Base-by-base conservation (phyloP, 2,888 invertebrate genomes). In the Rugalucina vietnamica region DNA sequence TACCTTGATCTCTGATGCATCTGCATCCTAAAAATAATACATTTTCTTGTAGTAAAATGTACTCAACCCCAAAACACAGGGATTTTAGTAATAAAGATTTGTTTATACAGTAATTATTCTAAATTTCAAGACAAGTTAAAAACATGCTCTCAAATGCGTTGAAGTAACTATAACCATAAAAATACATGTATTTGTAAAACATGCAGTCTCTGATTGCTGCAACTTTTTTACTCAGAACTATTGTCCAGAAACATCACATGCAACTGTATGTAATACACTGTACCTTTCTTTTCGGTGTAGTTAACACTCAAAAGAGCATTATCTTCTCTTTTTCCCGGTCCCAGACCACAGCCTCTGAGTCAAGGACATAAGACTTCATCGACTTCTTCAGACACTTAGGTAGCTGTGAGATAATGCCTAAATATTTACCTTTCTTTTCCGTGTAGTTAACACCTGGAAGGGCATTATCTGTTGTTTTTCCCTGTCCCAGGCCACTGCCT, bases 261-360 rank as follows among this genome's bases (percentile, higher is more conserved):
- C n/a, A n/a, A n/a, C n/a, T n/a, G n/a, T n/a, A n/a, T n/a, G n/a
- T n/a, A n/a, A n/a, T n/a, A n/a, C n/a, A n/a, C n/a, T 95, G 8
- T 72, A 96, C 98, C 96, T 99, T 99, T 92, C 98, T 96, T 95
- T 99, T 99, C 82, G 99, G 96, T 0, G 99, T 99, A 88, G 98
- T 98, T 21, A 99, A 96, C 14, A 99, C 96, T 94, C 99, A 99
- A 96, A 99, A 99, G 1, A 99, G 99, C 88, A 99, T 96, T 91
- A 99, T 99, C 94, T 97, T 97, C 93, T 98, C 96, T 54, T 97
- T 97, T 90, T 97, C 97, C 1, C 96, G 95, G 95, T 99, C 99
- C 97, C 98, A 99, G 0, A 99, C 99, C 0, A 99, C 99, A 5
- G 98, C 98, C 96, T 99, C 99, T 87, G 98, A 97, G 95, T 99